phyloP scores from a whole-genome alignment of 2,113 vertebrate genomes.

The Cryptomyrus ogoouensis region DNA sequence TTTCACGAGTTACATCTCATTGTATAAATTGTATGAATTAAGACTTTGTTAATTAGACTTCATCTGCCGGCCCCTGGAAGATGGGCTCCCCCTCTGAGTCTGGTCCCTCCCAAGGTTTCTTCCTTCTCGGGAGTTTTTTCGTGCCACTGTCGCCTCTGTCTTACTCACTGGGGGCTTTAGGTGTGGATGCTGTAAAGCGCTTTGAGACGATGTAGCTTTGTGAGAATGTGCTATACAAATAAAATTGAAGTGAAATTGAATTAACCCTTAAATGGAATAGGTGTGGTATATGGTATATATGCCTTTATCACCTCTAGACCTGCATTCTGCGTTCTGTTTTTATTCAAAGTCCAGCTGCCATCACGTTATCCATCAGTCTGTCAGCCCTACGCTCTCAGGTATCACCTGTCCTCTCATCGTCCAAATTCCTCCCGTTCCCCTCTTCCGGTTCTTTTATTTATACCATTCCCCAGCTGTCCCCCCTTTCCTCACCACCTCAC shows the following conservation, averaged over 20 bases:
- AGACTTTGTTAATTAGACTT: not conserved
- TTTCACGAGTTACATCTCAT: not conserved
- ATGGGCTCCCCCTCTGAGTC: not conserved
- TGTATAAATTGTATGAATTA: not conserved
- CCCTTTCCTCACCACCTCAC: not conserved
- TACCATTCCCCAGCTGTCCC: not conserved
- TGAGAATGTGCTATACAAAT: not conserved
- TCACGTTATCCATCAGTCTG: constrained; percentile 59
- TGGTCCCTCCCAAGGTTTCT: not conserved
- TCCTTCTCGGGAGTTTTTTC: not conserved
- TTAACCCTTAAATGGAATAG: not conserved
- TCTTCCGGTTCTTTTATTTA: not conserved
- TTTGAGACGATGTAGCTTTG: not conserved
- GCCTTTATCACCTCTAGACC: not conserved
- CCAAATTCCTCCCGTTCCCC: constrained; percentile 46
- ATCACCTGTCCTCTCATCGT: constrained; percentile 49
- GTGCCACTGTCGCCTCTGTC: not conserved
- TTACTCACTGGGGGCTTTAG: not conserved
- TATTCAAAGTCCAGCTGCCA: constrained; percentile 44
- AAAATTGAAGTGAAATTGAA: not conserved
- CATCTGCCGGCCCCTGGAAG: not conserved
- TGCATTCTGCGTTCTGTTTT: constrained; percentile 26
- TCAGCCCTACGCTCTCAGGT: constrained; percentile 44
- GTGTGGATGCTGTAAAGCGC: not conserved
- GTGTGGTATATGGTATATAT: not conserved